A percentile compares a stretch with the other conserved stretches of the same genome.
phyloP scores from a whole-genome alignment of 1,140 invertebrate species.

The Ceratina australensis region DNA sequence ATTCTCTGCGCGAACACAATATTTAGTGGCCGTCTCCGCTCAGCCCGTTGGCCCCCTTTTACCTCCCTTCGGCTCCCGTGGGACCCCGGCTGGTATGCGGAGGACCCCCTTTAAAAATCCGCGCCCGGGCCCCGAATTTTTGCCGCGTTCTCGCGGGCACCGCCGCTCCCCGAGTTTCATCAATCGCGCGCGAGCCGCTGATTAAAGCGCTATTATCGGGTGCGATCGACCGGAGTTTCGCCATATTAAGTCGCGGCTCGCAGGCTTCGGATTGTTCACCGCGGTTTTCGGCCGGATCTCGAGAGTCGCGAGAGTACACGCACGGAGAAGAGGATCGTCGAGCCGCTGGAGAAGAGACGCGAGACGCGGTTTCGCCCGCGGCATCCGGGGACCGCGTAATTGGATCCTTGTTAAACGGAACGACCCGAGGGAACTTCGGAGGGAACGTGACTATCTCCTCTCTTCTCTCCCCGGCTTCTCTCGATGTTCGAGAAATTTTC shows the following conservation, averaged over 20 bases:
- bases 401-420: constrained; percentile 25
- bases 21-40: constrained; percentile 70
- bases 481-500: neutral
- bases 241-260: constrained; percentile 35
- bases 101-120: constrained; percentile 39
- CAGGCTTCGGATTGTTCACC: neutral
- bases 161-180: neutral
- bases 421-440: neutral
- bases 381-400: constrained; percentile 6
- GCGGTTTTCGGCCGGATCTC: neutral
- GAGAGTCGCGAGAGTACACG: constrained; percentile 1
- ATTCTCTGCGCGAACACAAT: constrained; percentile 76
- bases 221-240: constrained; percentile 10
- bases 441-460: constrained; percentile 1
- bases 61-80: constrained; percentile 61
- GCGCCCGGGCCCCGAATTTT: constrained; percentile 50
- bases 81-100: constrained; percentile 61
- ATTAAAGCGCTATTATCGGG: constrained; percentile 15
- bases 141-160: neutral
- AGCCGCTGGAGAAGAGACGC: too few relatives aligned
- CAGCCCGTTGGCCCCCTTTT: constrained; percentile 41
- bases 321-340: neutral
- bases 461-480: neutral
- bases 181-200: constrained; percentile 13
- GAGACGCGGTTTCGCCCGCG: neutral